These are phyloP conservation scores for Ephestia elutella DNA, from an alignment of 1,140 invertebrate species.

Conservation along the genomic window DNA sequence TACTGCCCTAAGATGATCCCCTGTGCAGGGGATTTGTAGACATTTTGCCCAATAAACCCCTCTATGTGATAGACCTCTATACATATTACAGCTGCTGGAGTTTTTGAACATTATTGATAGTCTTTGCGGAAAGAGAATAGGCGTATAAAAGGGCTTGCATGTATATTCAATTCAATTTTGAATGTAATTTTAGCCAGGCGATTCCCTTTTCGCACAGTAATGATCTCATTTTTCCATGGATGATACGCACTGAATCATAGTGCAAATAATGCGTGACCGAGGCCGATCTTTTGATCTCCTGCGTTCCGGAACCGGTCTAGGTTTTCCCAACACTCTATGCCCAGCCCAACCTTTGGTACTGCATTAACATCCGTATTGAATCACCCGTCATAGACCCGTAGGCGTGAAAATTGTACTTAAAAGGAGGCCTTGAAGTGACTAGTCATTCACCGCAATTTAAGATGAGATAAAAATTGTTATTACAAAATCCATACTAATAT, in stretches of 20 bases:
- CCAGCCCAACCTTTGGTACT: not conserved
- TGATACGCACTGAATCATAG: not conserved
- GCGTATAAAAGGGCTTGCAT: too few relatives aligned
- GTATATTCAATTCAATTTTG: too few relatives aligned
- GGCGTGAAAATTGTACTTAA: not conserved
- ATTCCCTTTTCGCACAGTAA: not conserved
- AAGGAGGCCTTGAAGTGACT: not conserved
- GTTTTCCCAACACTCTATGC: not conserved
- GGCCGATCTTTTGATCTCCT: not conserved
- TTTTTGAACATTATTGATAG: too few relatives aligned
- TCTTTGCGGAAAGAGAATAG: too few relatives aligned
- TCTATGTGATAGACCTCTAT: too few relatives aligned
- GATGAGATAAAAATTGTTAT: too few relatives aligned
- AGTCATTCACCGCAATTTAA: not conserved
- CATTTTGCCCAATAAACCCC: too few relatives aligned
- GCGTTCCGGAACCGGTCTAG: not conserved
- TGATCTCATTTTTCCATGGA: not conserved
- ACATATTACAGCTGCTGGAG: too few relatives aligned
- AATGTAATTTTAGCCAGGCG: not conserved
- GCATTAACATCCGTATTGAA: constrained; percentile 1
- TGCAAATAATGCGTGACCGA: not conserved
- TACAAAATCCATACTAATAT: too few relatives aligned
- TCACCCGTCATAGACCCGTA: not conserved
- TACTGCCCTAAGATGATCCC: too few relatives aligned
- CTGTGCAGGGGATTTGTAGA: too few relatives aligned